Conservation (phyloP, 2,888 invertebrate genomes). For the Pristionchus fissidentatus region DNA sequence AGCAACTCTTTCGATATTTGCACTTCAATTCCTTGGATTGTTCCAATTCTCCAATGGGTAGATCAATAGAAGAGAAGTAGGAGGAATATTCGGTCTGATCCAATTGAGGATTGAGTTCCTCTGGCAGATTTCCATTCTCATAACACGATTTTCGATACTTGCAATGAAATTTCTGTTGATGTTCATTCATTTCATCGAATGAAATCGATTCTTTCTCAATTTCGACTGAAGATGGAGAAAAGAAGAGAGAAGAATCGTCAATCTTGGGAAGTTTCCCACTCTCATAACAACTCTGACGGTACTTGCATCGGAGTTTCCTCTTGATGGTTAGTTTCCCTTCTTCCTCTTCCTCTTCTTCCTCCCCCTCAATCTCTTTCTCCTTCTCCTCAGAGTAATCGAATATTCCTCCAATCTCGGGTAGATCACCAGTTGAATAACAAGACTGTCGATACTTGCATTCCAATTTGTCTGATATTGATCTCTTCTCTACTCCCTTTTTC, state of each 20-base stretch:
- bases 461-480: slow-evolving; percentile 29
- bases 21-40: slow-evolving; percentile 63
- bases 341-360: slow-evolving; percentile 44
- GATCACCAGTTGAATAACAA: slow-evolving; percentile 62
- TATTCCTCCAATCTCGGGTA: slow-evolving; percentile 7
- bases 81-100: slow-evolving; percentile 45
- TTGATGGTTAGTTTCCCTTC: slow-evolving; percentile 53
- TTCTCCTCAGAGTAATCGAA: slow-evolving; percentile 20
- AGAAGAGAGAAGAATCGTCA: neutral
- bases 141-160: slow-evolving; percentile 71
- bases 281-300: slow-evolving; percentile 64
- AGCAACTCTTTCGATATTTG: slow-evolving; percentile 72
- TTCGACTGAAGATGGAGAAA: slow-evolving; percentile 3
- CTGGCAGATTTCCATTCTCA: slow-evolving; percentile 66
- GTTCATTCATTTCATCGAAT: slow-evolving; percentile 58
- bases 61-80: slow-evolving; percentile 36
- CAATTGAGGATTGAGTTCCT: slow-evolving; percentile 51
- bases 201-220: slow-evolving; percentile 57
- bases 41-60: slow-evolving; percentile 6
- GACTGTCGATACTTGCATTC: slow-evolving; percentile 65
- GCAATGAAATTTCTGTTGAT: slow-evolving; percentile 60
- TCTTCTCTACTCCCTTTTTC: neutral
- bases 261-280: slow-evolving; percentile 56
- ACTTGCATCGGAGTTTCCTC: slow-evolving; percentile 49
- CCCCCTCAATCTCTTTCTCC: neutral